These are phyloP conservation scores for Epirrita christyi DNA, from an alignment of 2,888 invertebrate species.

Conservation along the genomic window DNA sequence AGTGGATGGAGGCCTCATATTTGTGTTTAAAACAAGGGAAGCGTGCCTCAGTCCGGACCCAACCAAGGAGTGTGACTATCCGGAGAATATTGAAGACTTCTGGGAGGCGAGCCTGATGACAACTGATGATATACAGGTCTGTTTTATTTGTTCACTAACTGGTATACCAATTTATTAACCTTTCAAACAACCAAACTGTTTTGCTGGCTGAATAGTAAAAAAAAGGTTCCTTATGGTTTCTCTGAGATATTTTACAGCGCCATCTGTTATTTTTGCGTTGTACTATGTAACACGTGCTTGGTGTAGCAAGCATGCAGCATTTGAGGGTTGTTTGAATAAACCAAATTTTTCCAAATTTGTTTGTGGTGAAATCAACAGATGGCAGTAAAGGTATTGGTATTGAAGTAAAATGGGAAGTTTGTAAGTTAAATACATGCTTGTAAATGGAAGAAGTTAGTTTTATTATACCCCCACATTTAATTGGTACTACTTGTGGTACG, in stretches of 20 bases:
- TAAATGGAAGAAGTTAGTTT: too few species aligned
- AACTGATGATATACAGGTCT: conserved; percentile 64
- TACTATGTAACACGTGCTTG: conserved; percentile 11
- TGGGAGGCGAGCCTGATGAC: conserved; percentile 65
- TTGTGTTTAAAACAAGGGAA: conserved; percentile 69
- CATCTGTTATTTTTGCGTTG: conserved; percentile 23
- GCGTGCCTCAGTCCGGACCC: conserved; percentile 76
- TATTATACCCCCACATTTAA: too few species aligned
- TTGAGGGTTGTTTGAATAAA: neutral
- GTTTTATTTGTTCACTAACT: too few species aligned
- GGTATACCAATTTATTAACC: too few species aligned
- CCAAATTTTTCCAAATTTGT: conserved; percentile 2
- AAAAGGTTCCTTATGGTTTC: neutral
- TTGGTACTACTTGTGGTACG: too few species aligned
- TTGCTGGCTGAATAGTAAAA: too few species aligned
- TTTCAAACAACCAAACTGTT: too few species aligned
- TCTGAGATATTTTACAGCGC: conserved; percentile 17
- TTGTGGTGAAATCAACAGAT: conserved; percentile 11
- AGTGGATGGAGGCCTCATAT: conserved; percentile 73
- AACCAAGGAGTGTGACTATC: conserved; percentile 66
- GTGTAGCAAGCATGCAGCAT: neutral
- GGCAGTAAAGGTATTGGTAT: conserved; percentile 6
- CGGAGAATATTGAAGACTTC: conserved; percentile 79
- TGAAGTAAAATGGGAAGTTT: neutral
- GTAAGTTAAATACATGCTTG: neutral